These are phyloP conservation scores for Cybosia mesomella DNA, from an alignment of 2,888 invertebrate species.

Conservation along the genomic window DNA sequence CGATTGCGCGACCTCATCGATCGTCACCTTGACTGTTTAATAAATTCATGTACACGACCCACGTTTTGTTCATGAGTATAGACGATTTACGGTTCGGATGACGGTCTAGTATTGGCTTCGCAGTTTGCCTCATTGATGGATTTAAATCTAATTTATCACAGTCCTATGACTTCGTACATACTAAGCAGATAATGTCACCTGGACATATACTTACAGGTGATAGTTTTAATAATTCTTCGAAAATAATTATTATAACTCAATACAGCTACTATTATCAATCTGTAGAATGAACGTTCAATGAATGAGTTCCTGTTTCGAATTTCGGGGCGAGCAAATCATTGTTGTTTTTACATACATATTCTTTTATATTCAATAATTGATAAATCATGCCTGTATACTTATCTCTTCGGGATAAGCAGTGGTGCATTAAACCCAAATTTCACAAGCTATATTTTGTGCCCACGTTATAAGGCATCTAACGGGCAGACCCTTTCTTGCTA, in stretches of 20 bases:
- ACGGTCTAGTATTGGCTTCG: slow-evolving; percentile 43
- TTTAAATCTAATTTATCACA: slow-evolving; percentile 10
- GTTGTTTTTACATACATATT: too few relatives aligned
- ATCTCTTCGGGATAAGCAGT: neutral
- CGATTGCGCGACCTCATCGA: slow-evolving; percentile 79
- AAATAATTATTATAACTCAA: neutral
- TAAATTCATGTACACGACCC: slow-evolving; percentile 79
- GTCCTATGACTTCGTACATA: neutral
- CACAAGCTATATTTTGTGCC: neutral
- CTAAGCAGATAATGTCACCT: neutral
- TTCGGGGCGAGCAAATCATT: too few relatives aligned
- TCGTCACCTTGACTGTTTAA: slow-evolving; percentile 82
- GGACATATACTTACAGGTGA: neutral
- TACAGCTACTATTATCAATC: too few relatives aligned
- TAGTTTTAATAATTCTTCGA: neutral
- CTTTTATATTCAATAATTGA: too few relatives aligned
- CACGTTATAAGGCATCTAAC: too few relatives aligned
- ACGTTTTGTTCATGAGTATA: slow-evolving; percentile 61
- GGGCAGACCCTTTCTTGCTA: neutral
- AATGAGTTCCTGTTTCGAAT: too few relatives aligned
- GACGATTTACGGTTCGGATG: slow-evolving; percentile 53
- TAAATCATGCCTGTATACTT: neutral
- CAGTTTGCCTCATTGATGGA: slow-evolving; percentile 35
- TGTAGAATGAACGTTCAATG: too few relatives aligned
- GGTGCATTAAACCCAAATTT: neutral